These are phyloP conservation scores for Caenorhabditis sp. DNA, from an alignment of 2,888 invertebrate species.

Conservation along the genomic window DNA sequence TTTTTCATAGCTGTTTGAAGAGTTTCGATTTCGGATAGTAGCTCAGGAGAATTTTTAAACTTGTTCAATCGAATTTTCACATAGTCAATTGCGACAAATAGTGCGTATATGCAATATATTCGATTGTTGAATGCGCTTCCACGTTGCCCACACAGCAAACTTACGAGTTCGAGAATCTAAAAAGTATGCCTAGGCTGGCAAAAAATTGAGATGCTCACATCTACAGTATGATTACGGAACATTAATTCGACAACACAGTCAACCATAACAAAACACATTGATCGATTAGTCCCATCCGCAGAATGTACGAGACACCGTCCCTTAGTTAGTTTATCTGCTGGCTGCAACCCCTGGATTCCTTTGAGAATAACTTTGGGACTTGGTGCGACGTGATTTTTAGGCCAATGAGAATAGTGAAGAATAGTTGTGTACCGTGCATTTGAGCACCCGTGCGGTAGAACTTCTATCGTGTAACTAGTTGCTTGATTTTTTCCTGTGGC, in stretches of 20 bases:
- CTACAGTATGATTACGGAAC: constrained; percentile 47
- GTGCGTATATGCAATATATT: constrained; percentile 25
- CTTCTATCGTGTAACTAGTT: constrained; percentile 31
- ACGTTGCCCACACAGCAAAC: constrained; percentile 27
- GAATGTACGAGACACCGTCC: constrained; percentile 39
- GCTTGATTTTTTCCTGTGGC: constrained; percentile 22
- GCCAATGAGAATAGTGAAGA: constrained; percentile 56
- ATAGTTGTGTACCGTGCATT: constrained; percentile 49
- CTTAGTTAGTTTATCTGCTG: constrained; percentile 11
- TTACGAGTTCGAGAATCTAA: constrained; percentile 34
- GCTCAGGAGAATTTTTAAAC: constrained; percentile 17
- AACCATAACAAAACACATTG: constrained; percentile 36
- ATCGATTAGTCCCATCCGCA: constrained; percentile 41
- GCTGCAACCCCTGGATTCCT: constrained; percentile 28
- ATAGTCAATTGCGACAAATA: constrained; percentile 42
- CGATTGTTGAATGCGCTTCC: constrained; percentile 44
- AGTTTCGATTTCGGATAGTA: not conserved
- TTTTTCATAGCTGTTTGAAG: constrained; percentile 24
- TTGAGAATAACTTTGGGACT: constrained; percentile 43
- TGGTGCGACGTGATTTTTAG: constrained; percentile 33
- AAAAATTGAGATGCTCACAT: constrained; percentile 12
- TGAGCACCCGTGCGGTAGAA: constrained; percentile 54
- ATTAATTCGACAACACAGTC: constrained; percentile 40
- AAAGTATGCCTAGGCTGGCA: not conserved
- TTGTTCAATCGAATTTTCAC: constrained; percentile 45